A percentile compares a stretch with the other conserved stretches of the same genome.
Conservation (phyloP, 2,113 vertebrate genomes). For the Polypterus senegalus region DNA sequence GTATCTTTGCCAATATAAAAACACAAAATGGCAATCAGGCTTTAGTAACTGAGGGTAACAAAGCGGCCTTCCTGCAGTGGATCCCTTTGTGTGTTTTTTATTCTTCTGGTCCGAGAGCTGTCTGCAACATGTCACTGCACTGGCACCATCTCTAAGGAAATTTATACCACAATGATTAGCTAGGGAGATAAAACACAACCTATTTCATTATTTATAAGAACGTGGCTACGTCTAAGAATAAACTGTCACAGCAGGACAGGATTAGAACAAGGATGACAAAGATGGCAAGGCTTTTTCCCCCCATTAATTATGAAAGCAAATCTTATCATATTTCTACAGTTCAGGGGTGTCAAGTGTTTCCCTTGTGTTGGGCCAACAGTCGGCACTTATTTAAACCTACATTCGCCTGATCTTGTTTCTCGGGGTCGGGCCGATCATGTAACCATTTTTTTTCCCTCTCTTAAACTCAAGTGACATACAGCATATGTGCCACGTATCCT, state of each 20-base stretch:
- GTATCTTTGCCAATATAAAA: too few relatives aligned
- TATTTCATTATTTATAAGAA: constrained; percentile 43
- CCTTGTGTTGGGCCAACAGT: constrained; percentile 16
- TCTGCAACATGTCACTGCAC: constrained; percentile 21
- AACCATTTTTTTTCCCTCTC: too few relatives aligned
- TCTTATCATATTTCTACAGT: constrained; percentile 36
- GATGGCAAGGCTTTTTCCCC: constrained; percentile 20
- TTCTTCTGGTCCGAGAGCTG: constrained; percentile 14
- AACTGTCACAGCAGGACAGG: constrained; percentile 39
- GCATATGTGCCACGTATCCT: too few relatives aligned
- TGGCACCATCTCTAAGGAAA: constrained; percentile 31
- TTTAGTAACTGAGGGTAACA: too few relatives aligned
- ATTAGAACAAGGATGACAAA: constrained; percentile 32
- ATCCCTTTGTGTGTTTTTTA: too few relatives aligned
- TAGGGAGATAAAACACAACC: constrained; percentile 33
- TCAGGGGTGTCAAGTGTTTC: constrained; percentile 17
- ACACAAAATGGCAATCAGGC: too few relatives aligned
- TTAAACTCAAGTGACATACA: too few relatives aligned
- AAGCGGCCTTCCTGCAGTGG: too few relatives aligned
- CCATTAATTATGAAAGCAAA: constrained; percentile 59
- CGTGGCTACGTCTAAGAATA: constrained; percentile 37
- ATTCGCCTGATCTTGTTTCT: too few relatives aligned
- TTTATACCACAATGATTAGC: constrained; percentile 26
- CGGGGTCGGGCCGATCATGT: too few relatives aligned
- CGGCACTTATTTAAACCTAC: constrained; percentile 13